Conservation (phyloP, 1,140 invertebrate species). For the Meloidogyne floridensis region DNA sequence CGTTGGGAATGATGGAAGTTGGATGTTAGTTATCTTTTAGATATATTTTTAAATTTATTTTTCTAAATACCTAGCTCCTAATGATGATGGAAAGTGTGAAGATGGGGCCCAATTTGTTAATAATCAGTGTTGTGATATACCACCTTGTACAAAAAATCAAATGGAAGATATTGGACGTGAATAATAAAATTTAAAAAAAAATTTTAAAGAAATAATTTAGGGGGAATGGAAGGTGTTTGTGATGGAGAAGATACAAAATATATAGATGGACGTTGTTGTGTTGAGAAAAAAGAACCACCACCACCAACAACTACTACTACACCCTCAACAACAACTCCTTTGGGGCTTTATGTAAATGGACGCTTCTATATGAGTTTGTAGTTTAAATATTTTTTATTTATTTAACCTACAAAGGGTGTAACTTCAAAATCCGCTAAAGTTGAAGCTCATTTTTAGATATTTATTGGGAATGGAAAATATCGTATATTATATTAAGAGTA, state of each 20-base stretch:
- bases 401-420: too few relatives aligned
- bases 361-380: not conserved
- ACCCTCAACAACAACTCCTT: not conserved
- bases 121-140: slow-evolving; percentile 1
- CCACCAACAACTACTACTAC: not conserved
- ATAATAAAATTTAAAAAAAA: not conserved
- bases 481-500: too few relatives aligned
- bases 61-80: not conserved
- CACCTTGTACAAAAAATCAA: not conserved
- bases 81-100: not conserved
- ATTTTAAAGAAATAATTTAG: not conserved
- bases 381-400: too few relatives aligned
- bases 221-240: not conserved
- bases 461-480: too few relatives aligned
- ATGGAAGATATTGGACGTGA: not conserved
- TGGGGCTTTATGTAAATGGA: slow-evolving; percentile 6
- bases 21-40: not conserved
- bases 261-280: not conserved
- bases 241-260: not conserved
- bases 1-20: not conserved
- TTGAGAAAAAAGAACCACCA: not conserved
- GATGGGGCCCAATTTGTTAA: not conserved
- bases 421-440: too few relatives aligned
- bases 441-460: too few relatives aligned
- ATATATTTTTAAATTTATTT: not conserved